Percentiles rank a stretch among this genome's conserved stretches.
Evolutionary conservation across 2,888 invertebrate species (phyloP).

Genomic region (Miltochrista miniata): DNA sequence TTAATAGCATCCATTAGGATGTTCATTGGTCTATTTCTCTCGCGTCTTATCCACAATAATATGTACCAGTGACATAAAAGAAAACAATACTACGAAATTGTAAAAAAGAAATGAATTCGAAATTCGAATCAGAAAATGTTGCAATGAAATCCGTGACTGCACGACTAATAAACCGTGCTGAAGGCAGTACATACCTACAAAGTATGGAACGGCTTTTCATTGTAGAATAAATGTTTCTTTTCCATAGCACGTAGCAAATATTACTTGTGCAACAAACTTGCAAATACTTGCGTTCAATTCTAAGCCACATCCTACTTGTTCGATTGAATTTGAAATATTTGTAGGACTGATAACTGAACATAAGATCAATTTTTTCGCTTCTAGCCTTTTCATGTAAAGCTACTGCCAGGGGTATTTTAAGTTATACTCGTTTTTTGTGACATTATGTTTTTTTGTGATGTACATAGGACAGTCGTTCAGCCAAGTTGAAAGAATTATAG

Average conservation of each 20-base stretch:
- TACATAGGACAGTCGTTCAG: too few relatives aligned
- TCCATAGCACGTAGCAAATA: constrained; percentile 25
- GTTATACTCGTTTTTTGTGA: too few relatives aligned
- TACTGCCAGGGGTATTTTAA: too few relatives aligned
- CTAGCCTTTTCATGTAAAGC: background rate
- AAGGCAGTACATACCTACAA: constrained; percentile 21
- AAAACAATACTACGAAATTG: constrained; percentile 34
- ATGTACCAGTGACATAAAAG: constrained; percentile 23
- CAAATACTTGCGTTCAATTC: constrained; percentile 33
- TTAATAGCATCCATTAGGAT: constrained; percentile 61
- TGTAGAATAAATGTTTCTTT: background rate
- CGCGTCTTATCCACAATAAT: constrained; percentile 23
- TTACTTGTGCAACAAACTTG: constrained; percentile 34
- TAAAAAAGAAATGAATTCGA: constrained; percentile 9
- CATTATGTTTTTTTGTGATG: too few relatives aligned
- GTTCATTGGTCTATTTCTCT: constrained; percentile 64
- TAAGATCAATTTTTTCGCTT: constrained; percentile 22
- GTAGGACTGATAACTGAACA: constrained; percentile 14
- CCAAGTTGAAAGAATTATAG: too few relatives aligned
- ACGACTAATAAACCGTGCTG: constrained; percentile 39
- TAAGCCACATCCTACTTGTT: constrained; percentile 22
- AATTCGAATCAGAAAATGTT: constrained; percentile 28
- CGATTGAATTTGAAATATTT: constrained; percentile 24
- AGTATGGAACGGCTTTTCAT: constrained; percentile 25
- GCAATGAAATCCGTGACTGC: constrained; percentile 39